These are phyloP conservation scores for Triplophysa bombifrons DNA, from an alignment of 2,797 vertebrate species.

Conservation along the genomic window DNA sequence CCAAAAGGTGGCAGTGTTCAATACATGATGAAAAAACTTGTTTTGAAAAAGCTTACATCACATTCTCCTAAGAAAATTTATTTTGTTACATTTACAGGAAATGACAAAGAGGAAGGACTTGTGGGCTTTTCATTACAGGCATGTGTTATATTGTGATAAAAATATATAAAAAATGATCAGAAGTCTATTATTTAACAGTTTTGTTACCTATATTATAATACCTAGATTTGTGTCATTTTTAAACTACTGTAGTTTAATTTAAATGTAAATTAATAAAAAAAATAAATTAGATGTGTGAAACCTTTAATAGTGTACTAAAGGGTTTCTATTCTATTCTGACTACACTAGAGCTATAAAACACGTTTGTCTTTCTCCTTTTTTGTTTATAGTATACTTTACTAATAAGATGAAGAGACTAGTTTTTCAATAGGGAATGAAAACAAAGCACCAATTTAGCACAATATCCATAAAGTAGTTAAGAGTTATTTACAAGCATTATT, in stretches of 20 bases:
- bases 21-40: not conserved
- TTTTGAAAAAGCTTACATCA: not conserved
- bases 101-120: not conserved
- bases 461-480: not conserved
- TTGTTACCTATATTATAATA: too few relatives aligned
- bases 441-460: slow-evolving; percentile 28
- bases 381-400: not conserved
- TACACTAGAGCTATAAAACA: too few relatives aligned
- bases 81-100: not conserved
- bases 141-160: too few relatives aligned
- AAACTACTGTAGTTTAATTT: not conserved
- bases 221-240: not conserved
- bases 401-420: not conserved
- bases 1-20: slow-evolving; percentile 43
- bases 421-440: not conserved
- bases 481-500: not conserved
- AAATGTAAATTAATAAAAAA: too few relatives aligned
- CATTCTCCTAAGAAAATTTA: not conserved
- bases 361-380: too few relatives aligned
- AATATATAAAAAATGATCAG: too few relatives aligned
- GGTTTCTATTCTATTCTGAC: too few relatives aligned
- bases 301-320: too few relatives aligned
- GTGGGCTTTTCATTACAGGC: too few relatives aligned
- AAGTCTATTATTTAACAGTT: too few relatives aligned
- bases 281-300: too few relatives aligned